phyloP scores from a whole-genome alignment of 1,140 invertebrate genomes.

The Goniozus legneri region DNA sequence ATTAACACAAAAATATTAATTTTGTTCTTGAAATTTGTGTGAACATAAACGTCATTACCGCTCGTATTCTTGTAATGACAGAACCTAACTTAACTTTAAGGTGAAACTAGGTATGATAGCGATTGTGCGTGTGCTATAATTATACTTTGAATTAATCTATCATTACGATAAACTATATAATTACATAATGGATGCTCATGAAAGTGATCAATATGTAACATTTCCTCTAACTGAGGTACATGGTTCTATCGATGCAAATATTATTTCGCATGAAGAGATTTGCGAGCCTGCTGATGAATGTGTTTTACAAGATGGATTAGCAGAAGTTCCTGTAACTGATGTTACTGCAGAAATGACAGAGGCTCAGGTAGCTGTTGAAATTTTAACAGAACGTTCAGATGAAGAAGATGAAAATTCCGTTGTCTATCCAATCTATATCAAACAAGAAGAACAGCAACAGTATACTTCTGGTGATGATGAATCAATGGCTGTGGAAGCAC shows the following conservation, averaged over 20 bases:
- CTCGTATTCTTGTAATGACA: slow-evolving; percentile 17
- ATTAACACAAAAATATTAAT: too few species aligned
- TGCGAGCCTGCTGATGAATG: slow-evolving; percentile 39
- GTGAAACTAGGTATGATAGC: slow-evolving; percentile 31
- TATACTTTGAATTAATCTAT: not conserved
- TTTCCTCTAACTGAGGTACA: slow-evolving; percentile 38
- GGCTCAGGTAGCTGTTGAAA: slow-evolving; percentile 25
- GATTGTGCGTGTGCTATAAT: not conserved
- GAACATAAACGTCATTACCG: too few species aligned
- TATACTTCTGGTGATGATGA: slow-evolving; percentile 49
- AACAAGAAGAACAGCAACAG: slow-evolving; percentile 36
- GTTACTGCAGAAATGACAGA: slow-evolving; percentile 23
- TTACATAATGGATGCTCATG: slow-evolving; percentile 39
- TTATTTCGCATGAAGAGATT: slow-evolving; percentile 44
- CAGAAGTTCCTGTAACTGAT: slow-evolving; percentile 22
- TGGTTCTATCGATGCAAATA: slow-evolving; percentile 33
- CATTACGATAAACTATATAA: not conserved
- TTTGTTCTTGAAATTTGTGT: too few species aligned
- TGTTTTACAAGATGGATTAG: slow-evolving; percentile 27
- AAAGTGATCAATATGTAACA: slow-evolving; percentile 40
- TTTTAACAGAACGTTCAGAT: slow-evolving; percentile 32
- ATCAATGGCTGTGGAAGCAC: slow-evolving; percentile 53
- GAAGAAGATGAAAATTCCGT: slow-evolving; percentile 29
- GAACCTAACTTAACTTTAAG: slow-evolving; percentile 33
- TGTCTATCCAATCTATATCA: slow-evolving; percentile 41